Evolutionary conservation across 2,797 vertebrate genomes (phyloP).

Genomic region (Chanos chanos): DNA sequence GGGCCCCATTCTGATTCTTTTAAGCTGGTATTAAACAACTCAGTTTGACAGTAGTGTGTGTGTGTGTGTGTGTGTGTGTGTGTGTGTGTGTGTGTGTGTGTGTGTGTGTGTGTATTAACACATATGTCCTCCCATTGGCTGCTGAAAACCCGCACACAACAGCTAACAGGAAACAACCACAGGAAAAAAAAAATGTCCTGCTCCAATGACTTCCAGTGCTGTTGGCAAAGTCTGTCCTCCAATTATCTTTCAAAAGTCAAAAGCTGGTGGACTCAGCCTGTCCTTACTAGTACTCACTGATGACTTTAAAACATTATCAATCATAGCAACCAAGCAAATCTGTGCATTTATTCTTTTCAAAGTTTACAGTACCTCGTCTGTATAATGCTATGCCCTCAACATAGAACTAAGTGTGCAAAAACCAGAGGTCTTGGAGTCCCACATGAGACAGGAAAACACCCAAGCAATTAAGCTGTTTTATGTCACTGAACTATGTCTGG

Average conservation of each 20-base stretch:
- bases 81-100: neutral
- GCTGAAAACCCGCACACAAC: no score
- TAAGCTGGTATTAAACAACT: constrained; percentile 3
- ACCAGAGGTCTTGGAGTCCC: constrained; percentile 37
- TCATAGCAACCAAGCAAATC: constrained; percentile 16
- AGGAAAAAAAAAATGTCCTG: no score
- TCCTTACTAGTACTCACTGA: no score
- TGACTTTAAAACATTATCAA: no score
- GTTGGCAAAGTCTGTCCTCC: no score
- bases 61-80: constrained; percentile 4
- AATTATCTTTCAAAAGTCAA: no score
- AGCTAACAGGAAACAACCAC: no score
- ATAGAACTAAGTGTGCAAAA: constrained; percentile 7
- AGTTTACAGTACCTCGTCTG: constrained; percentile 21
- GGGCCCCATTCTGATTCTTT: neutral
- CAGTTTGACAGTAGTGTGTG: neutral
- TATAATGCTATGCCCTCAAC: constrained; percentile 30
- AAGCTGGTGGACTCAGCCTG: no score
- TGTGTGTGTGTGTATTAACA: neutral
- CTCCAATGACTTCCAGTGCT: no score
- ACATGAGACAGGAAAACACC: constrained; percentile 52
- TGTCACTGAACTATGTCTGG: constrained; percentile 48
- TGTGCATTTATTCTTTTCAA: constrained; percentile 27
- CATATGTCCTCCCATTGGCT: no score
- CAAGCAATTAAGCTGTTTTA: constrained; percentile 46